Conservation (phyloP, 2,797 vertebrate genomes). For the Moxostoma hubbsi region DNA sequence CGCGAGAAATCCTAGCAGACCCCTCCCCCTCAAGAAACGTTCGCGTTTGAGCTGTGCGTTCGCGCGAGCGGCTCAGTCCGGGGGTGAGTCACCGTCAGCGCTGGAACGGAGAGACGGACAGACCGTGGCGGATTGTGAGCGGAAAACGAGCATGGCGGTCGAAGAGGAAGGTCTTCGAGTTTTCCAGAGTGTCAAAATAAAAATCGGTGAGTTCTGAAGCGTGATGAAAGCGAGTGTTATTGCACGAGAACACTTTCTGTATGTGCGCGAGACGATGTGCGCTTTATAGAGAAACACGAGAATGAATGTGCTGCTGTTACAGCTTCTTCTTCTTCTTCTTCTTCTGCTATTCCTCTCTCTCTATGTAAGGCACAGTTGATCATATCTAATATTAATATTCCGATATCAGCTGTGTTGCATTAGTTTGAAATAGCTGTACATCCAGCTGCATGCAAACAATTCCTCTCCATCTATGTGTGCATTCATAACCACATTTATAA, state of each 20-base stretch:
- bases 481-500: not conserved
- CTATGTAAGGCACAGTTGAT: no score
- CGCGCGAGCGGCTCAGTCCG: constrained; percentile 60
- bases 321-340: not conserved
- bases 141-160: constrained; percentile 87
- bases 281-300: not conserved
- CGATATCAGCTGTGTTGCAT: not conserved
- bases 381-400: no score
- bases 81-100: constrained; percentile 70
- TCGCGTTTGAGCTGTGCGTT: constrained; percentile 58
- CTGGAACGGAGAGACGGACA: constrained; percentile 69
- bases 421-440: constrained; percentile 58
- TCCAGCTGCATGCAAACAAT: constrained; percentile 60
- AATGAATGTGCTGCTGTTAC: no score
- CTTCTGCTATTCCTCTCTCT: no score
- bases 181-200: constrained; percentile 97
- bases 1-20: constrained; percentile 52
- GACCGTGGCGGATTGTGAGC: constrained; percentile 66
- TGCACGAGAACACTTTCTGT: constrained; percentile 36
- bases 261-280: not conserved
- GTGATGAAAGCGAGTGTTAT: constrained; percentile 53
- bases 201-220: constrained; percentile 86
- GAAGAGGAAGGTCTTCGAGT: constrained; percentile 96
- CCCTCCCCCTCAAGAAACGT: constrained; percentile 62
- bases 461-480: not conserved